Evolutionary conservation across 2,113 vertebrate genomes (phyloP), one percentile per base, ranked within the genome.

Genomic region (Trogon surrucura): DNA sequence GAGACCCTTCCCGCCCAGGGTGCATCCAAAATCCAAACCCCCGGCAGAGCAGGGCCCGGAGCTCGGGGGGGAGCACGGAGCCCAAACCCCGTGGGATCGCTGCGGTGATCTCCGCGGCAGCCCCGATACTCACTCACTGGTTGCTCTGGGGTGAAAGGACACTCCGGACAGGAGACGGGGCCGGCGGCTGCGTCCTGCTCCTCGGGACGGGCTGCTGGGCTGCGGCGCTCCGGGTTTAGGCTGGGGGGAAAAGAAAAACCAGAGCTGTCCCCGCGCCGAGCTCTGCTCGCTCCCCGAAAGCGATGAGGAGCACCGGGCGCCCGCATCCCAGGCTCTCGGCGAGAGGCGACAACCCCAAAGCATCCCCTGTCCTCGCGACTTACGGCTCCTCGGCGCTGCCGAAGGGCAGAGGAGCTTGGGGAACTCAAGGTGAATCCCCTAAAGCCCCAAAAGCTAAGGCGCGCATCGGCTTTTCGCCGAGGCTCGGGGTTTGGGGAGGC

Each of bases 381-480:
- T 4, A 2, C 6, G 0, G 2, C 18, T 25, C n/a, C 80, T 53
- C 53, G 2, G 2, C 0, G 2, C 61, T 5, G 67, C n/a, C 36
- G 2, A 32, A 12, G 47, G 20, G 20, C 7, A 56, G 45, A 27
- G 53, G 9, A 38, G 13, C 23, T 38, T 16, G 5, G 73, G 79
- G 67, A 60, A 36, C n/a, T 25, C 2, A 22, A 9, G 60, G 34
- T 38, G 34, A 38, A 23, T 13, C 41, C 61, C 60, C 34, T 6
- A 17, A 19, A 19, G 34, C 11, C 41, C 4, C 1, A 8, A 2
- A n/a, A 21, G 16, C 4, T 6, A 4, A 19, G 36, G 36, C 0
- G 15, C 10, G 1, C 1, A 11, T 16, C 18, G 47, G 67, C 6
- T 41, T 73, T 56, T 5, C 48, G 19, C 16, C 5, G 71, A 6